A percentile compares a stretch with the other conserved stretches of the same genome.
These are phyloP conservation scores for Drosophila lacicola DNA, from an alignment of 2,888 invertebrate genomes.

Conservation along the genomic window DNA sequence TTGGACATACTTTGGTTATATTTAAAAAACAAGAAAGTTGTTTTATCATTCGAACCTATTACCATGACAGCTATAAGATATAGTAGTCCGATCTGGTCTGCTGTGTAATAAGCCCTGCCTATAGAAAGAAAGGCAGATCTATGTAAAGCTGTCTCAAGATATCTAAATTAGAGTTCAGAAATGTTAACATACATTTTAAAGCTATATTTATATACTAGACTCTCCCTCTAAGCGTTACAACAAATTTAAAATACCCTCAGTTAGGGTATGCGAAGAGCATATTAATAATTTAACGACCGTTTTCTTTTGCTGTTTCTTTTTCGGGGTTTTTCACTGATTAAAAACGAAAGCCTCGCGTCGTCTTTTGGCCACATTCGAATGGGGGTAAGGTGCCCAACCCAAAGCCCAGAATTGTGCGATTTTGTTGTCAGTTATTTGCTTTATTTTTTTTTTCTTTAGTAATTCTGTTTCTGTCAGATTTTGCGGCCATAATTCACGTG, in stretches of 20 bases:
- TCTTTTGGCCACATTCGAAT: conserved; percentile 31
- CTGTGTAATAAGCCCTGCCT: no score
- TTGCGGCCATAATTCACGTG: conserved; percentile 72
- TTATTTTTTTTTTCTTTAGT: conserved; percentile 9
- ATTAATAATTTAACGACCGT: conserved; percentile 50
- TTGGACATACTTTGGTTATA: no score
- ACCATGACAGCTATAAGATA: neutral
- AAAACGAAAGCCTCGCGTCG: conserved; percentile 67
- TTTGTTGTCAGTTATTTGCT: conserved; percentile 30
- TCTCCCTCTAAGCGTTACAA: neutral
- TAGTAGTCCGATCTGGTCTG: neutral
- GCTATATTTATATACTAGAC: no score
- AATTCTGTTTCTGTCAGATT: conserved; percentile 15
- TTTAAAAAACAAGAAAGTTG: no score
- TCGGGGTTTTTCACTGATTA: conserved; percentile 58
- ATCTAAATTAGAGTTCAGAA: no score
- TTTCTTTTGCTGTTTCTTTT: conserved; percentile 20
- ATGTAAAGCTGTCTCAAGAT: no score
- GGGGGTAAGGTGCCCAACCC: conserved; percentile 59
- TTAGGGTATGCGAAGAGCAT: conserved; percentile 22
- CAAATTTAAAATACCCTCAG: neutral
- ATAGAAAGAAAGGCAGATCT: neutral
- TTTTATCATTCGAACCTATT: neutral
- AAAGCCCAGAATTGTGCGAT: conserved; percentile 41
- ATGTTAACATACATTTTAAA: no score